These are phyloP conservation scores for Drosophila heteroneura DNA, from an alignment of 2,888 invertebrate species.

Conservation along the genomic window DNA sequence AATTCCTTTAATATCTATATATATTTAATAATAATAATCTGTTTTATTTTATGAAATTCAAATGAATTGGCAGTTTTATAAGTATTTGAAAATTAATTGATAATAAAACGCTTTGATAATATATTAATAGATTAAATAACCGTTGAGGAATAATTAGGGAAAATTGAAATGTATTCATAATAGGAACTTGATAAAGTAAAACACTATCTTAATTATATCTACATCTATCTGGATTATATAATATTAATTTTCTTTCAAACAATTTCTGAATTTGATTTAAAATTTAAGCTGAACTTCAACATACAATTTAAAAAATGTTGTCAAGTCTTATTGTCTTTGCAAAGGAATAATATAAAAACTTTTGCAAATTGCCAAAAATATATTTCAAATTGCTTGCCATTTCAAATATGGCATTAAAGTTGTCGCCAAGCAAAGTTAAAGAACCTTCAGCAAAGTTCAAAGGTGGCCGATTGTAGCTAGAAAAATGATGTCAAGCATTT, in stretches of 20 bases:
- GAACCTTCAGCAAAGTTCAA: conserved; percentile 55
- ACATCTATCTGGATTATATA: neutral
- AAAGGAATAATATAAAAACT: neutral
- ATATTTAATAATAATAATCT: neutral
- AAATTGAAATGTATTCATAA: neutral
- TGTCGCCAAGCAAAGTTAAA: conserved; percentile 7
- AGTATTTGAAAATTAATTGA: neutral
- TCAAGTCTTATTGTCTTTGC: neutral
- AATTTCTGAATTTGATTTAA: neutral
- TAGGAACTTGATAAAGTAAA: neutral
- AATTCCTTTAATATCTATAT: neutral
- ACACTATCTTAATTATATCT: neutral
- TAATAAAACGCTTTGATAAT: neutral
- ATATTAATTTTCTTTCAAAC: neutral
- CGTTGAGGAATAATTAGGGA: neutral
- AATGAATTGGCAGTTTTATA: neutral
- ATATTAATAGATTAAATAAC: neutral
- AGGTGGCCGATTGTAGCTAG: conserved; percentile 22
- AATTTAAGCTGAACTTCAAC: neutral
- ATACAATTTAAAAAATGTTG: neutral
- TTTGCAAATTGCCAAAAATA: neutral
- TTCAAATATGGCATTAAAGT: conserved; percentile 27
- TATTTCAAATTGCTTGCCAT: neutral
- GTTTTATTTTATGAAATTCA: neutral
- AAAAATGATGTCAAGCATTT: conserved; percentile 40